Evolutionary conservation across 64 coral and sea anemone genomes (phyloP), one percentile per base, ranked within the genome.

Genomic region (Stichodactyla mertensii): DNA sequence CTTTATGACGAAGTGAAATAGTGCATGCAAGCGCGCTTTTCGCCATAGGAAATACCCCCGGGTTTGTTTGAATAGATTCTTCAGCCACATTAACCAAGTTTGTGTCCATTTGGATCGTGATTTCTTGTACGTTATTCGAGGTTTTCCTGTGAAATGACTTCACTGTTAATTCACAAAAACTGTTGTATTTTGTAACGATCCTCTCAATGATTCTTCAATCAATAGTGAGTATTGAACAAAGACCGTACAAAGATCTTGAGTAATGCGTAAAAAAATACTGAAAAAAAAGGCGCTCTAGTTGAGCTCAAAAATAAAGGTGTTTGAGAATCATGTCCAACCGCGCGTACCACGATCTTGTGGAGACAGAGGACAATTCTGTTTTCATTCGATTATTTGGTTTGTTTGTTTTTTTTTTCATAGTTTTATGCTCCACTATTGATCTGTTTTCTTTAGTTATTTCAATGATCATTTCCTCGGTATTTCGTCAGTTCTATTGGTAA

Each of bases 111-210:
- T 57, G 7, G 7, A 57, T 57, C 55, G 13, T 71, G 9, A 18
- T 22, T 74, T 74, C 69, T 74, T 74, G 69, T 27, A 74, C 69
- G 69, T 74, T 74, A 13, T 27, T 74, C 27, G 69, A 74, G 69
- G 69, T 36, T 74, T 74, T 74, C 69, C 69, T 74, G 69, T 74
- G 23, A 31, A 74, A 27, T 31, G 36, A 74, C 12, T 31, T 74
- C 69, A 74, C 12, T 74, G 27, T 23, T 23, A 74, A 74, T 74
- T 74, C 0, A 74, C 1, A 71, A 74, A 71, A n/a, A 74, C 27
- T 27, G 7, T 11, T 74, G 69, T 36, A 28, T 36, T 74, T 20
- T 74, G 69, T 31, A 74, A 31, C 56, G 4, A 58, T 58, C 8
- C 14, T 9, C 14, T 11, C 56, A 58, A 58, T 58, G 9, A 58